Percentiles rank a stretch among this genome's conserved stretches.
Conservation (phyloP, 1,140 invertebrate genomes). For the Subanguina moxae region DNA sequence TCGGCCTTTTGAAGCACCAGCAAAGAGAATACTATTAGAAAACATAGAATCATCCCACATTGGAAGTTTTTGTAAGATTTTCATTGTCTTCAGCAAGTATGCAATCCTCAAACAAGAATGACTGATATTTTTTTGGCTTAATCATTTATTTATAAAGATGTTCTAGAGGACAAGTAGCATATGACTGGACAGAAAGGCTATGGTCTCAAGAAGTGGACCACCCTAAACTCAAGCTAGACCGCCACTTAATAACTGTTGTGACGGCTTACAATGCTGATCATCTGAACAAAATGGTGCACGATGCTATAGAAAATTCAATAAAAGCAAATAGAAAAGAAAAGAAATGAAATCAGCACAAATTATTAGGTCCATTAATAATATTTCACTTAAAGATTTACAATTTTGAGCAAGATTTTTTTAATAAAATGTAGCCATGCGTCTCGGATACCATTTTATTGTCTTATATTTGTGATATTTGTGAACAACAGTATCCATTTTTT, state of each 20-base stretch:
- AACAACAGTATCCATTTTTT: no score
- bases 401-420: no score
- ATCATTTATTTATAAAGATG: slow-evolving; percentile 10
- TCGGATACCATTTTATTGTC: no score
- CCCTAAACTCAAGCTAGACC: slow-evolving; percentile 7
- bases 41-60: slow-evolving; percentile 10
- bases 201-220: slow-evolving; percentile 38
- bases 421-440: no score
- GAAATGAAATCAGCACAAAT: no score
- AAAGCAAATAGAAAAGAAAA: no score
- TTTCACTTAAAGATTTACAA: no score
- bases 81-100: not conserved
- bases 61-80: slow-evolving; percentile 1
- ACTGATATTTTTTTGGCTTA: slow-evolving; percentile 16
- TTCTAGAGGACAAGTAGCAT: slow-evolving; percentile 50
- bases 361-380: no score
- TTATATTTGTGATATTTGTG: no score
- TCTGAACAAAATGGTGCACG: slow-evolving; percentile 43
- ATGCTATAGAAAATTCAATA: slow-evolving; percentile 23
- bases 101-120: not conserved
- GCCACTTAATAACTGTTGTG: slow-evolving; percentile 37
- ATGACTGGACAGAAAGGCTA: slow-evolving; percentile 51
- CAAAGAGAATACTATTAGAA: slow-evolving; percentile 18
- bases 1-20: no score
- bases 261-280: slow-evolving; percentile 35